Percentiles rank a stretch among this genome's conserved stretches.
Conservation (phyloP, 2,888 invertebrate genomes). For the Volucella inanis region DNA sequence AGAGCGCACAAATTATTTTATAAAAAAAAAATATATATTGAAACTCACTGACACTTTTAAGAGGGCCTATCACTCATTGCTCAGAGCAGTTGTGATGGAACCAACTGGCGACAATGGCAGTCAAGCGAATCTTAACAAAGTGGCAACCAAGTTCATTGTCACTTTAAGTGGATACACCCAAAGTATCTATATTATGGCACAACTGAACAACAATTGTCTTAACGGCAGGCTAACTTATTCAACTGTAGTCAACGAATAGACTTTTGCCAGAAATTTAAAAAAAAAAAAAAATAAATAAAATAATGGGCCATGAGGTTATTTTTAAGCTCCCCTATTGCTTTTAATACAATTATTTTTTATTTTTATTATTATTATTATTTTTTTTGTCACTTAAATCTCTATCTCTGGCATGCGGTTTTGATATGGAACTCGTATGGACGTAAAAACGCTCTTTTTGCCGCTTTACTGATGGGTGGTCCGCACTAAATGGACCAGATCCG, state of each 20-base stretch:
- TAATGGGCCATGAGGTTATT: conserved; percentile 1
- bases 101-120: conserved; percentile 24
- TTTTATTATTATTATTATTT: no score
- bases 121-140: conserved; percentile 22
- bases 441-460: background rate
- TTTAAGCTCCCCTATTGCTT: conserved; percentile 25
- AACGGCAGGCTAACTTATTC: conserved; percentile 13
- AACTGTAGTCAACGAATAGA: conserved; percentile 17
- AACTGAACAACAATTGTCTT: conserved; percentile 25
- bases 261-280: conserved; percentile 10
- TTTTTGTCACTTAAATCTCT: conserved; percentile 16
- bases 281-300: conserved; percentile 6
- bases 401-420: conserved; percentile 22
- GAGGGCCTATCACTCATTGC: conserved; percentile 44
- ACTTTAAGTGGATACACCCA: conserved; percentile 31
- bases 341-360: conserved; percentile 19
- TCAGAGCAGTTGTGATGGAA: conserved; percentile 27
- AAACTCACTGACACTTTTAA: conserved; percentile 28
- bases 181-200: conserved; percentile 2
- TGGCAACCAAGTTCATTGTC: conserved; percentile 52
- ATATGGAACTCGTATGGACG: background rate
- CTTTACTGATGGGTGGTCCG: conserved; percentile 37
- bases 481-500: conserved; percentile 62
- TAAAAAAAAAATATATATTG: conserved; percentile 4
- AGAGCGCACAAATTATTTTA: conserved; percentile 28